Base-by-base conservation (phyloP, 2,113 vertebrate species). In the Podarcis raffonei region DNA sequence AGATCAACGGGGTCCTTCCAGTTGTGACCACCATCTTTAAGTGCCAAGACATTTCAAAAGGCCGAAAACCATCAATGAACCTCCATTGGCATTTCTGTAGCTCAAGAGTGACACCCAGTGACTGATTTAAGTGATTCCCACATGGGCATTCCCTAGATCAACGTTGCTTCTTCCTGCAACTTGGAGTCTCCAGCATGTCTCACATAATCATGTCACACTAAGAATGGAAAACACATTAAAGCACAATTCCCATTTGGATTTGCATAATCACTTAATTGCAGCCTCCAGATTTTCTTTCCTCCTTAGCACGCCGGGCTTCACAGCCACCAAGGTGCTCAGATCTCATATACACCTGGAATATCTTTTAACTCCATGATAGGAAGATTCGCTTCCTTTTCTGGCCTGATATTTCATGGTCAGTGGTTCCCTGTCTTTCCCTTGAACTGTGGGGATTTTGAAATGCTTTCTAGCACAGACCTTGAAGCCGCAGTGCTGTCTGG, bases 61-160 rank as follows among this genome's bases (percentile, higher is more conserved):
- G 89, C 85, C 84, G 87, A 86, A 91, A 68, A 13, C 65, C 62
- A 90, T 89, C 86, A 90, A 87, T 89, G 85, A 81, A 91, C 76
- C 86, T 71, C 32, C 6, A 79, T 82, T 2, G 84, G 80, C 83
- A n/a, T 94, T 96, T 96, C 18, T 91, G 78, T 93, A 95, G 97
- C 97, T 97, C 97, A 97, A 97, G 96, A 97, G 96, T 97, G 97
- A 97, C 97, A 97, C 96, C 97, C 96, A 97, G 97, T 97, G 97
- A 95, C 96, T 95, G 90, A 89, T 93, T 74, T 94, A 84, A 1
- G 91, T 94, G 91, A 95, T 94, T 96, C 96, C 97, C 96, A 93
- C 84, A 93, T 94, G 96, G 89, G 88, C 22, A 0, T 81, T 94
- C 92, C 91, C 1, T 0, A 78, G 93, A 91, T 23, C 72, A 48